Percentiles rank a stretch among this genome's conserved stretches.
Evolutionary conservation across 2,797 vertebrate genomes (phyloP).

Genomic region (Bucorvus abyssinicus): DNA sequence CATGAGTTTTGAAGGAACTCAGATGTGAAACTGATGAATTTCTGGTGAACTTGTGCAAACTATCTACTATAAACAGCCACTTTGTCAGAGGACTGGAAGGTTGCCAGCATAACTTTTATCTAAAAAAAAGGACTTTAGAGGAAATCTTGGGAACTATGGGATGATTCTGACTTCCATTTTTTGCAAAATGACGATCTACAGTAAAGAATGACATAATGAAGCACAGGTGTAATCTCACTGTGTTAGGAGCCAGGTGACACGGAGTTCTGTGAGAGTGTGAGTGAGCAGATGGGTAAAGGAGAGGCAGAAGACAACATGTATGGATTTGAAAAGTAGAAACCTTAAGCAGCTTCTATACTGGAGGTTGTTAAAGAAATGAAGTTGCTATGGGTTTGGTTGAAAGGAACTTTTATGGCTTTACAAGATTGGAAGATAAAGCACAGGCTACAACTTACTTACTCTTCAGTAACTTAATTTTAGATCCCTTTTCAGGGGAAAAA

Average conservation of each 20-base stretch:
- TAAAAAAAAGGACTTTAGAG: background rate
- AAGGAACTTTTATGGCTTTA: background rate
- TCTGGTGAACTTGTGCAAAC: background rate
- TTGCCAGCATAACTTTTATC: background rate
- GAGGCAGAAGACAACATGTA: background rate
- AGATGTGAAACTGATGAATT: background rate
- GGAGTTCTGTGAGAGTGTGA: background rate
- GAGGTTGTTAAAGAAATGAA: background rate
- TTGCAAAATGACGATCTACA: background rate
- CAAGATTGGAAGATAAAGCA: background rate
- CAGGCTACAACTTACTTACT: background rate
- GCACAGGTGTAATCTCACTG: background rate
- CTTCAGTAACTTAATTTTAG: background rate
- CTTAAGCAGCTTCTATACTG: background rate
- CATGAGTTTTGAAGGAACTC: background rate
- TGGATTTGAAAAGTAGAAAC: background rate
- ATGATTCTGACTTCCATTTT: background rate
- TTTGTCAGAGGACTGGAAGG: background rate
- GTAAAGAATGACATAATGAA: background rate
- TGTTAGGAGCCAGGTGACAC: background rate
- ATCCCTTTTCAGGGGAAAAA: background rate
- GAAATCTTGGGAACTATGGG: background rate
- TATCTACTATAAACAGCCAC: background rate
- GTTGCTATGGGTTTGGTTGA: background rate
- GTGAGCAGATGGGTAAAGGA: background rate